These are phyloP conservation scores for Psylliodes chrysocephalus DNA, from an alignment of 2,888 invertebrate genomes.

Conservation along the genomic window DNA sequence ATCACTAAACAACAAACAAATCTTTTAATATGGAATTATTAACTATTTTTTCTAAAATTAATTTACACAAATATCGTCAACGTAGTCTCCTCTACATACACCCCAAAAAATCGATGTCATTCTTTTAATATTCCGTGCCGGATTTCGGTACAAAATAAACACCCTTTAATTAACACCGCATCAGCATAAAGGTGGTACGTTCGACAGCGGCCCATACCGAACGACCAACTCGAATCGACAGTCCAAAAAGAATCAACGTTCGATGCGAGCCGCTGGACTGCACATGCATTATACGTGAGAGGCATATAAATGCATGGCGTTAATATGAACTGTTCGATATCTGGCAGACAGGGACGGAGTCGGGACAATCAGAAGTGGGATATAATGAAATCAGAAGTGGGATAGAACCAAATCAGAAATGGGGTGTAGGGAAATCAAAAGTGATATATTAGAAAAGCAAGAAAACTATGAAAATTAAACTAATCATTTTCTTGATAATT, in stretches of 20 bases:
- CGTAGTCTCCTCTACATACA: too few species aligned
- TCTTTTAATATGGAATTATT: too few species aligned
- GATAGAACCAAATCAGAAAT: too few species aligned
- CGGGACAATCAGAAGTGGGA: neutral
- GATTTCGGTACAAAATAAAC: slow-evolving; percentile 58
- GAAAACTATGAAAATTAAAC: too few species aligned
- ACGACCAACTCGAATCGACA: slow-evolving; percentile 12
- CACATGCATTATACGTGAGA: slow-evolving; percentile 41
- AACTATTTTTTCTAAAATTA: too few species aligned
- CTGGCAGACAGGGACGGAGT: slow-evolving; percentile 17
- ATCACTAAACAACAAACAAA: too few species aligned
- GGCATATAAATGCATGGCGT: slow-evolving; percentile 38
- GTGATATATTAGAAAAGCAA: too few species aligned
- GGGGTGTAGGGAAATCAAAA: too few species aligned
- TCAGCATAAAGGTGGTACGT: slow-evolving; percentile 42
- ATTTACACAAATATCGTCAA: too few species aligned
- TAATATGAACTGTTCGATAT: slow-evolving; percentile 36
- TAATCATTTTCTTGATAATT: too few species aligned
- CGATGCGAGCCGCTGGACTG: slow-evolving; percentile 32
- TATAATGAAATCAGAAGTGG: too few species aligned
- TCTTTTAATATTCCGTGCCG: slow-evolving; percentile 53
- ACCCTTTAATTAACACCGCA: slow-evolving; percentile 62
- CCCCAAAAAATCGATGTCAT: slow-evolving; percentile 31
- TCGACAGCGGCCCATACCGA: slow-evolving; percentile 37
- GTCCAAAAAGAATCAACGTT: neutral